Evolutionary conservation across 1,140 invertebrate species (phyloP).

Genomic region (Atta colombica): DNA sequence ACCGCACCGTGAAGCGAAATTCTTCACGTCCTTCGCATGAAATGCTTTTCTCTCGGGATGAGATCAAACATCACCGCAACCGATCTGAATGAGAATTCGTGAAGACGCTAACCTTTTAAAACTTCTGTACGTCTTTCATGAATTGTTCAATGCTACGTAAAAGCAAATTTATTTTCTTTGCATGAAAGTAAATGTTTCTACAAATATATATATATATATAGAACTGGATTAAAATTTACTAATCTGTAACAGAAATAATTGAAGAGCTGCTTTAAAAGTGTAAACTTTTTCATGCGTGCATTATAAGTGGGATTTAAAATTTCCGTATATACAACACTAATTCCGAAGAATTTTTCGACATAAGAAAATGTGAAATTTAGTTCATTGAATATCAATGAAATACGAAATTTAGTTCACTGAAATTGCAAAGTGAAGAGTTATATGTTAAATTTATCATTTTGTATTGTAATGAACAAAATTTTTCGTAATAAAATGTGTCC

Average conservation of each 20-base stretch:
- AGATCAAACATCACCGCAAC: conserved; percentile 37
- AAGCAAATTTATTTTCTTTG: conserved; percentile 10
- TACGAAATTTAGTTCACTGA: background rate
- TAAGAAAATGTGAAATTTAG: background rate
- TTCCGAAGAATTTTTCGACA: background rate
- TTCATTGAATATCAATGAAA: no score
- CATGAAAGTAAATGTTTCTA: conserved; percentile 13
- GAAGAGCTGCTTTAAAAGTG: background rate
- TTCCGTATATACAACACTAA: background rate
- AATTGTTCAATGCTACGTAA: background rate
- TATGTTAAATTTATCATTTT: background rate
- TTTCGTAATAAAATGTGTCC: background rate
- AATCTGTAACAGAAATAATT: background rate
- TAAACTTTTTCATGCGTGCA: background rate
- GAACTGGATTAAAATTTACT: background rate
- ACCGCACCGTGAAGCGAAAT: conserved; percentile 37
- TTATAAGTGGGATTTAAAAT: background rate
- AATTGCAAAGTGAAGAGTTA: background rate
- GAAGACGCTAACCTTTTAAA: conserved; percentile 10
- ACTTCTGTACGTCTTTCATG: conserved; percentile 2
- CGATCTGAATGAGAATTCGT: conserved; percentile 53
- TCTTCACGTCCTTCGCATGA: conserved; percentile 35
- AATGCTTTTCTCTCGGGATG: conserved; percentile 11
- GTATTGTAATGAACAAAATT: background rate
- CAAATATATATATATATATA: background rate